phyloP scores from a whole-genome alignment of 2,113 vertebrate species.

The Otus sunia region DNA sequence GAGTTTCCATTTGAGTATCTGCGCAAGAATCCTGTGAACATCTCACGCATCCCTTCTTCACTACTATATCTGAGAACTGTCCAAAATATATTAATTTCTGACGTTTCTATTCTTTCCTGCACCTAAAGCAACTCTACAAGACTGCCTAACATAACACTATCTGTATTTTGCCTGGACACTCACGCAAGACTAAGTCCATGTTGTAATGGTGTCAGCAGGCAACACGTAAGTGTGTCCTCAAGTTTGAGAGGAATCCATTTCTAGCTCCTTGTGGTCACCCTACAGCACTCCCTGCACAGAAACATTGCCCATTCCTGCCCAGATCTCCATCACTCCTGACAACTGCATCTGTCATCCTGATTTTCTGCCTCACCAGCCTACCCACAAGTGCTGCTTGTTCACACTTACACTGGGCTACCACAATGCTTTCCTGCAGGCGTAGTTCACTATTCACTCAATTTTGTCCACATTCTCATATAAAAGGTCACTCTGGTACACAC shows the following conservation, averaged over 20 bases:
- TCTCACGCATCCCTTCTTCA: not conserved
- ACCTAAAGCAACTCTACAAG: not conserved
- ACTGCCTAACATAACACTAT: not conserved
- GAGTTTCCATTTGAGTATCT: not conserved
- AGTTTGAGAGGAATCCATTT: not conserved
- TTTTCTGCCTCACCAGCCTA: not conserved
- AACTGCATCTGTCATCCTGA: not conserved
- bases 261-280: not conserved
- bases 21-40: not conserved
- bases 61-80: not conserved
- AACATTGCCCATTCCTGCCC: fast-evolving
- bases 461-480: not conserved
- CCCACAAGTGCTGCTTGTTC: not conserved
- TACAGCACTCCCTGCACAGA: not conserved
- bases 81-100: not conserved
- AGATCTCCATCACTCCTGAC: not conserved
- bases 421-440: not conserved
- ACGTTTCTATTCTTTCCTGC: not conserved
- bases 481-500: not conserved
- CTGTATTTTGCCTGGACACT: not conserved
- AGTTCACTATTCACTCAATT: not conserved
- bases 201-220: not conserved
- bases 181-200: fast-evolving
- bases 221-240: not conserved
- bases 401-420: not conserved